Evolutionary conservation across 2,113 vertebrate species (phyloP).

Genomic region (Scophthalmus maximus): DNA sequence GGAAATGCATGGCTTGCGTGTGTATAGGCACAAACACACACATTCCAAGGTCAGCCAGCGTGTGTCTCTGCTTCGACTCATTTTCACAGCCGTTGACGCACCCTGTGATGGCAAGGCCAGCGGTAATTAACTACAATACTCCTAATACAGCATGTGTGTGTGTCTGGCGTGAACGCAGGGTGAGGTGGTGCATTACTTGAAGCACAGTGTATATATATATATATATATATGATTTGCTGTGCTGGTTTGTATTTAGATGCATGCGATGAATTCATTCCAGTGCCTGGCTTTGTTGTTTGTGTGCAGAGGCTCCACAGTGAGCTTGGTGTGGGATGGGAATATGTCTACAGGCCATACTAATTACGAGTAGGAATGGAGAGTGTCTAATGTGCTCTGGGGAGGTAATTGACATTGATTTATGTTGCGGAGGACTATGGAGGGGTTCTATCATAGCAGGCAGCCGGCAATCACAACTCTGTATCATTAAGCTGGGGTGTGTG

Average conservation of each 20-base stretch:
- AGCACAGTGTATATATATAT: conserved; percentile 54
- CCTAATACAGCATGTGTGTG: conserved; percentile 41
- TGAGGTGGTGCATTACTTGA: conserved; percentile 34
- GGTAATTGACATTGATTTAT: conserved; percentile 85
- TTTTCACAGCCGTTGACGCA: conserved; percentile 57
- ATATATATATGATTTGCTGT: conserved; percentile 42
- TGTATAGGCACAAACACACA: conserved; percentile 10
- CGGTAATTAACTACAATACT: conserved; percentile 68
- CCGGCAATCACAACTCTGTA: conserved; percentile 79
- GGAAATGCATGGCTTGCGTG: conserved; percentile 19
- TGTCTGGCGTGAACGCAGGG: conserved; percentile 20
- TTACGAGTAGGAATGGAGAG: conserved; percentile 77
- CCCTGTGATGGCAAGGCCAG: conserved; percentile 61
- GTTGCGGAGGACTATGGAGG: conserved; percentile 75
- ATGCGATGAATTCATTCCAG: conserved; percentile 40
- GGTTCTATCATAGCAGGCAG: conserved; percentile 80
- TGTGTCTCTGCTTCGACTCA: conserved; percentile 56
- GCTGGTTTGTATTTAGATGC: conserved; percentile 61
- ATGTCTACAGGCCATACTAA: conserved; percentile 78
- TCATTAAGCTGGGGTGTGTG: conserved; percentile 69
- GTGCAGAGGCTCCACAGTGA: conserved; percentile 53
- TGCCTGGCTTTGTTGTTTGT: conserved; percentile 62
- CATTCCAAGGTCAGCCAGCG: conserved; percentile 65
- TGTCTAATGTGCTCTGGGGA: conserved; percentile 81
- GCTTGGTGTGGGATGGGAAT: conserved; percentile 70